Evolutionary conservation across 2,888 invertebrate genomes (phyloP).

Genomic region (Volucella inanis): DNA sequence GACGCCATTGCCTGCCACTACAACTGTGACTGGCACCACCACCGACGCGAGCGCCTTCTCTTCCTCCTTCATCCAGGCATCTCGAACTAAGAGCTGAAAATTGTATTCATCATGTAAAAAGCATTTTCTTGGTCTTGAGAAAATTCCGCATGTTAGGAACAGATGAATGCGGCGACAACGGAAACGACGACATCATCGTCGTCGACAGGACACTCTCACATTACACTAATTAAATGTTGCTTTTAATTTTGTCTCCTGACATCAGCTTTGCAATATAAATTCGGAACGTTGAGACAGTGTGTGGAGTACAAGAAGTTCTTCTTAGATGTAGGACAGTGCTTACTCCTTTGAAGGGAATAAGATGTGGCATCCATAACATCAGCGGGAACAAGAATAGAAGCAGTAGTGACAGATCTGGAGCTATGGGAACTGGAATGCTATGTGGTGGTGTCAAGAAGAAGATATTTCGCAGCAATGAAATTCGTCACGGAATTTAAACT

Average conservation of each 20-base stretch:
- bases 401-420: not conserved
- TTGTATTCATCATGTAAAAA: conserved; percentile 70
- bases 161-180: conserved; percentile 58
- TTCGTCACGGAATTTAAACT: conserved; percentile 20
- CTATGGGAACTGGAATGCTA: conserved; percentile 4
- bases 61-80: not conserved
- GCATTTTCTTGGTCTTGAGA: conserved; percentile 61
- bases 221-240: conserved; percentile 74
- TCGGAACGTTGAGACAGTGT: conserved; percentile 50
- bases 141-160: conserved; percentile 52
- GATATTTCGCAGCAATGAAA: conserved; percentile 5
- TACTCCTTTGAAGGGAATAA: conserved; percentile 40
- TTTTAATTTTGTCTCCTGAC: conserved; percentile 69
- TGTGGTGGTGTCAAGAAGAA: conserved; percentile 1
- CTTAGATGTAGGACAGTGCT: conserved; percentile 33
- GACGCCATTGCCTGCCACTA: conserved; percentile 2
- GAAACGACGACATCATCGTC: conserved; percentile 62
- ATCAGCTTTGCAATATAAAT: conserved; percentile 65
- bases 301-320: conserved; percentile 28
- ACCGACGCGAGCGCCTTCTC: not conserved
- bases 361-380: conserved; percentile 21
- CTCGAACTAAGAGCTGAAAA: conserved; percentile 38
- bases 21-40: not conserved
- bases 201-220: conserved; percentile 72
- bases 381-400: not conserved